Evolutionary conservation across 2,888 invertebrate species (phyloP), one percentile per base, ranked within the genome.

Genomic region (Incurvaria masculella): DNA sequence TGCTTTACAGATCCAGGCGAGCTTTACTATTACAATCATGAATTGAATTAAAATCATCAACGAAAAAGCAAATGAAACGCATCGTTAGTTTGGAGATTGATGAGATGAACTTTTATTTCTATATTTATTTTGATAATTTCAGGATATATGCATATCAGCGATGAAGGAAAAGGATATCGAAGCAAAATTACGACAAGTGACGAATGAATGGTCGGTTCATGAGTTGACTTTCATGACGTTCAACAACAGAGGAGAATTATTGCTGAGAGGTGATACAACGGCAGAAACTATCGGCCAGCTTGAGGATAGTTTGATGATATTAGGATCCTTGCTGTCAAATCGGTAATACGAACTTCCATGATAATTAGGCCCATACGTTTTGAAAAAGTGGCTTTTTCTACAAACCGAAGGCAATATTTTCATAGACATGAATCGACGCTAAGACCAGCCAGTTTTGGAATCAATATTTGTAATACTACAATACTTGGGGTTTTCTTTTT

Each of bases 151-250:
- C 66, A 97, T 97, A 66, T 96, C 96, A 39, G 97, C 97, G 0
- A 94, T 96, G 88, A 97, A 97, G 71, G 97, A 97, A 64, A 93
- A 94, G 63, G 97, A 97, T 61, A 97, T 97, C 50, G 97, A 97
- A 76, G 95, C 95, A 0, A 97, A 97, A 68, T 71, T 97, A 49
- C 85, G 95, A 51, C 93, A 92, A 65, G 96, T 97, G 0, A 94
- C 95, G 1, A 94, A 93, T 61, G 97, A 97, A 68, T 97, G 97
- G 97, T 91, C 93, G 0, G 86, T 90, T 0, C 92, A 93, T 61
- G 95, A 96, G 63, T 76, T 97, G 46, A 94, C 94, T 0, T 97
- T 97, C 67, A 91, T 93, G 82, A 89, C 89, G 10, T 97, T 97
- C 65, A 97, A 97, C 69, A 96, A 94, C 64, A 83, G 97, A 10